These are phyloP conservation scores for Oostethus manadensis DNA, from an alignment of 2,113 vertebrate species.

Conservation along the genomic window DNA sequence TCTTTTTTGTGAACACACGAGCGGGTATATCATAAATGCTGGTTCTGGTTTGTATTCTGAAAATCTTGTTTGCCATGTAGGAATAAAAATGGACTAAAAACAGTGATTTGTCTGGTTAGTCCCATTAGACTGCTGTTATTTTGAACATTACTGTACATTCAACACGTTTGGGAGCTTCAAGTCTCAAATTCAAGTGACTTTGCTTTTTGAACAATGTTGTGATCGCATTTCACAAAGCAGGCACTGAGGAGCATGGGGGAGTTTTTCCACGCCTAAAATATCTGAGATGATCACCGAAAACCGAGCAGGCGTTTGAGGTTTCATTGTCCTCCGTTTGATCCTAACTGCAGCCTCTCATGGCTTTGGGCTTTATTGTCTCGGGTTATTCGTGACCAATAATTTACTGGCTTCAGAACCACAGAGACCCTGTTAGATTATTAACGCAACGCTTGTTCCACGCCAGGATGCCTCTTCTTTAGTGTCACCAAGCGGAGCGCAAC, in stretches of 20 bases:
- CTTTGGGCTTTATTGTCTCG: slow-evolving; percentile 1
- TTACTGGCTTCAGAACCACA: background rate
- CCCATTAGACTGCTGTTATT: too few relatives aligned
- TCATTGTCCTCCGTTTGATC: background rate
- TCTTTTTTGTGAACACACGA: too few relatives aligned
- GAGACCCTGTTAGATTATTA: background rate
- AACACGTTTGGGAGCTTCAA: too few relatives aligned
- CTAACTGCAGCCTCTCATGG: background rate
- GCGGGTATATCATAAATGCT: too few relatives aligned
- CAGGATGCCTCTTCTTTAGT: background rate
- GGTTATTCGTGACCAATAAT: background rate
- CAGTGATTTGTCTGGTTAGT: too few relatives aligned
- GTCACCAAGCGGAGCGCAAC: slow-evolving; percentile 7
- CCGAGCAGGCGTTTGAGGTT: slow-evolving; percentile 36
- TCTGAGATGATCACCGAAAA: slow-evolving; percentile 25
- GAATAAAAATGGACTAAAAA: too few relatives aligned
- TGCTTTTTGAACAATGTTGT: slow-evolving; percentile 22
- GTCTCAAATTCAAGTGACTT: slow-evolving; percentile 7
- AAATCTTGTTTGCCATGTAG: too few relatives aligned
- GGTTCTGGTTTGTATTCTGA: too few relatives aligned
- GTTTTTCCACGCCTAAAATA: slow-evolving; percentile 25
- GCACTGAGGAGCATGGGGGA: slow-evolving; percentile 25
- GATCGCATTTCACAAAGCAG: slow-evolving; percentile 36
- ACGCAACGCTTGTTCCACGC: background rate
- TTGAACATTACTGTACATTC: too few relatives aligned